These are phyloP conservation scores for Theristicus caerulescens DNA, from an alignment of 2,113 vertebrate genomes.

Conservation along the genomic window DNA sequence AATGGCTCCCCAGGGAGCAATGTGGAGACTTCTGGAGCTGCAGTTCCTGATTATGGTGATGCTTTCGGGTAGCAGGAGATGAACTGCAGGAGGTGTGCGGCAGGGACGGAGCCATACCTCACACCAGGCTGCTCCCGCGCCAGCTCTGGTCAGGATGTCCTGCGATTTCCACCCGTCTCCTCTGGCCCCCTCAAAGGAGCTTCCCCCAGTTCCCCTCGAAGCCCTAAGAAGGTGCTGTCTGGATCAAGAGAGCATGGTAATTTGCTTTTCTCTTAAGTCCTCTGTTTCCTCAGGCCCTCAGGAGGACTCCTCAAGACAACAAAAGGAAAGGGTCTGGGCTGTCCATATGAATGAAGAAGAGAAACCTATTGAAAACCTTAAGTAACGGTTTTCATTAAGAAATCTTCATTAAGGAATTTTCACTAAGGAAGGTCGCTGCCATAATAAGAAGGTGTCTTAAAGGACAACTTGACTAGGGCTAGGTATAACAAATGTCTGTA, in stretches of 20 bases:
- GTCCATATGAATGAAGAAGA: neutral
- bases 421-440: neutral
- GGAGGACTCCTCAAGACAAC: neutral
- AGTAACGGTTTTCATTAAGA: neutral
- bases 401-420: neutral
- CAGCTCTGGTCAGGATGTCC: neutral
- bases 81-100: neutral
- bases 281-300: neutral
- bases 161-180: neutral
- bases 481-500: neutral
- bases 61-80: neutral
- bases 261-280: fast-evolving
- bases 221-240: neutral
- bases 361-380: neutral
- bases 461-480: neutral
- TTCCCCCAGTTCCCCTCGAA: neutral
- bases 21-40: neutral
- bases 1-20: neutral
- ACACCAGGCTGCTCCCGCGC: fast-evolving
- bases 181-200: neutral
- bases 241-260: fast-evolving
- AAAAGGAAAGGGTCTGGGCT: neutral
- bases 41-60: neutral
- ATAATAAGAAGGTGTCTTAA: neutral
- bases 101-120: fast-evolving